Evolutionary conservation across 2,888 invertebrate genomes (phyloP), one percentile per base, ranked within the genome.

Genomic region (Lepidochitona cinerea): DNA sequence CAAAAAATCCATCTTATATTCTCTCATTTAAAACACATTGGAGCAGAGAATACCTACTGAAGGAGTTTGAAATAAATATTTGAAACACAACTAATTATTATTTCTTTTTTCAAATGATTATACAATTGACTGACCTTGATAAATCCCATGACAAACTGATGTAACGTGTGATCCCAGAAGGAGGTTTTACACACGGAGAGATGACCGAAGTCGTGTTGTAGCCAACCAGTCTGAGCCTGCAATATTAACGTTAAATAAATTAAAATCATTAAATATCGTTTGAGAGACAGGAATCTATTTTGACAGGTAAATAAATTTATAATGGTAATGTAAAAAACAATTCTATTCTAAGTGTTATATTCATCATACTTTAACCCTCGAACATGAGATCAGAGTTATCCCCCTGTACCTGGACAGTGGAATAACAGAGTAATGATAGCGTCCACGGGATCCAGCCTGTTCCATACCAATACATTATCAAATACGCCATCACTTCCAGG

Each of bases 171-270:
- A 78, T 91, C 87, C 74, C 79, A 53, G 49, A 74, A 80, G 33
- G 83, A 74, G 32, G 77, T 85, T 68, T 83, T 83, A 75, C 89
- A 89, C 18, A 90, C 89, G 12, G 91, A 90, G 66, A 89, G 79
- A 80, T 90, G 90, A 9, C 91, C 90, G 81, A 88, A 90, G 80
- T 90, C 90, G 80, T 91, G 91, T 76, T 91, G 91, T 4, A 83
- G 79, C 91, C 90, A 91, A n/a, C 88, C 88, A 29, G 85, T 79
- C 79, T 90, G 90, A 4, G 84, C 86, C 90, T 90, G 79, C 9
- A 79, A 79, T 66, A 68, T 12, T 41, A 12, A 12, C 41, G 18
- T 41, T 41, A 4, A 33, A 6, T 36, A 36, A n/a, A 1, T 12
- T n/a, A 14, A 41, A 41, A 41, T 26, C 23, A 54, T 54, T 54